Evolutionary conservation across 2,888 invertebrate species (phyloP).

Genomic region (Xestia ashworthii): DNA sequence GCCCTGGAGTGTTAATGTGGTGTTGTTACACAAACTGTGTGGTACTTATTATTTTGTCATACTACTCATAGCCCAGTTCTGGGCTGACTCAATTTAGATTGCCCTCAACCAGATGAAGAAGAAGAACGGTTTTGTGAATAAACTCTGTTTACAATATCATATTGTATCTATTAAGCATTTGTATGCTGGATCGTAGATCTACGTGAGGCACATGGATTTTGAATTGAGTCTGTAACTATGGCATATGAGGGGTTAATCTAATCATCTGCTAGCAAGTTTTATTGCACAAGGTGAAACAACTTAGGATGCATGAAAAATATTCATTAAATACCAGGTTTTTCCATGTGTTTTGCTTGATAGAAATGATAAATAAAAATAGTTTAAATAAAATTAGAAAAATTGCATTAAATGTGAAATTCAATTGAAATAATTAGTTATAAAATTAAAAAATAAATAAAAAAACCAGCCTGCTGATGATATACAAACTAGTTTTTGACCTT

Average conservation of each 20-base stretch:
- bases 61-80: too few species aligned
- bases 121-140: background rate
- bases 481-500: too few species aligned
- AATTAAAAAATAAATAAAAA: background rate
- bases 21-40: background rate
- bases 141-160: too few species aligned
- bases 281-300: background rate
- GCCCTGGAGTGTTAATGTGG: background rate
- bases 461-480: too few species aligned
- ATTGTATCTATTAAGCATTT: too few species aligned
- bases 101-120: too few species aligned
- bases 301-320: background rate
- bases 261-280: background rate
- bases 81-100: background rate
- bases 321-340: background rate
- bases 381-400: background rate
- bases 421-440: background rate
- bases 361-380: too few species aligned
- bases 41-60: background rate
- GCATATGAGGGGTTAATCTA: background rate
- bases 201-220: too few species aligned
- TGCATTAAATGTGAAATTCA: too few species aligned
- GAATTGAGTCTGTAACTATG: too few species aligned
- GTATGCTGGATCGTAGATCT: too few species aligned
- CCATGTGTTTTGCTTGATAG: background rate